Base-by-base conservation (phyloP, 2,888 invertebrate species). In the Epistrophe grossulariae region DNA sequence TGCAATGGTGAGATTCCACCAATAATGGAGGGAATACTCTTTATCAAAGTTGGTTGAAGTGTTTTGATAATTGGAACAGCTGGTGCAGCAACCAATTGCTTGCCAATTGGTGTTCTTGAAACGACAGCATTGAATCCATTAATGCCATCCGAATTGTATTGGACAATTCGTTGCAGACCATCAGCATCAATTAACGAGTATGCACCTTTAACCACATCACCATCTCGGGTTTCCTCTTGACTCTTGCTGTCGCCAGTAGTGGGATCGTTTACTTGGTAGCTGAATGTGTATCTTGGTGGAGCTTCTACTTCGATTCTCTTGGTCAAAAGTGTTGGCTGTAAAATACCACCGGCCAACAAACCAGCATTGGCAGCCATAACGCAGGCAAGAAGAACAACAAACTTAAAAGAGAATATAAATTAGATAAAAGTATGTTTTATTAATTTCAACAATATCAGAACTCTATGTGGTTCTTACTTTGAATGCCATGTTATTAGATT, bases 101-200 rank as follows among this genome's bases (percentile, higher is more conserved):
- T 83, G 24, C 68, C 83, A 71, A 89, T 79, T 48, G 88, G 88
- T 24, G 79, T 80, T 31, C 89, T 79, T 11, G 79, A 55, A 10
- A 90, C 90, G 15, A 89, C 66, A 5, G 90, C 90, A 72, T 89
- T 90, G 82, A 90, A 90, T 60, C 90, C 89, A 19, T 84, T 90
- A 19, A 88, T 82, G 5, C 68, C 88, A 85, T 90, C 89, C 28
- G 89, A 89, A 17, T 85, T 88, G 77, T 90, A 90, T 35, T 90
- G 89, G 19, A 90, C 90, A 62, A 88, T 73, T 15, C 90, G 79
- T 66, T 81, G 88, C 24, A 88, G 64, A 64, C 90, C 90, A 79
- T 90, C 89, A 11, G 89, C 76, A 78, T 90, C 90, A 55, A 89
- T 76, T n/a, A 90, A 73, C 13, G 88, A 78, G 50, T 90, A 90